Evolutionary conservation across 2,113 vertebrate genomes (phyloP).

Genomic region (Agapornis roseicollis): DNA sequence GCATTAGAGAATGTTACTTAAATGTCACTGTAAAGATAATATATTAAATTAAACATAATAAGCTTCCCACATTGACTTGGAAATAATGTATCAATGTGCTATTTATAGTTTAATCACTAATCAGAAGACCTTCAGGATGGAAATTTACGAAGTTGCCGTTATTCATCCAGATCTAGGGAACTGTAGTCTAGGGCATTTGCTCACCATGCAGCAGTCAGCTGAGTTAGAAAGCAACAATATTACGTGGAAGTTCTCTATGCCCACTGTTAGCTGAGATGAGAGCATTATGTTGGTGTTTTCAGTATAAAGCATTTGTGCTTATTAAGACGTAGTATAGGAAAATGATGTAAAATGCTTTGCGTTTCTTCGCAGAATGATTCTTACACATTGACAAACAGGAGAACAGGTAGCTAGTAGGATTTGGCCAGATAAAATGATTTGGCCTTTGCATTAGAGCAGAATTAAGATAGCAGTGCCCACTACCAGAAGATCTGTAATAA

Average conservation of each 20-base stretch:
- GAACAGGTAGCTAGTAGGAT: not conserved
- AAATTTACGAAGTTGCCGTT: not conserved
- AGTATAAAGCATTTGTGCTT: not conserved
- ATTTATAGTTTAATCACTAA: not conserved
- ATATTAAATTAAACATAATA: not conserved
- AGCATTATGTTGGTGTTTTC: not conserved
- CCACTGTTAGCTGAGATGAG: fast-evolving
- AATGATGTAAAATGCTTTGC: not conserved
- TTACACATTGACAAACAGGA: not conserved
- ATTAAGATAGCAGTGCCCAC: not conserved
- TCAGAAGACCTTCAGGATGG: not conserved
- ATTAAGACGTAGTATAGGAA: not conserved
- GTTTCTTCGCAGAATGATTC: not conserved
- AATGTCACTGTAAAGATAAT: not conserved
- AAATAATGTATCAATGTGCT: not conserved
- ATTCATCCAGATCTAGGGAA: not conserved
- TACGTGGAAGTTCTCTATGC: not conserved
- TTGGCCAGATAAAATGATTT: not conserved
- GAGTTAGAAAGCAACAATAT: not conserved
- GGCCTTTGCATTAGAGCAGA: not conserved
- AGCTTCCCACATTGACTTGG: not conserved
- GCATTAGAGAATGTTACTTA: not conserved
- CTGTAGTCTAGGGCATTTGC: not conserved
- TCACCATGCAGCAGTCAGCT: not conserved
- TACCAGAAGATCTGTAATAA: not conserved